Evolutionary conservation across 2,888 invertebrate species (phyloP).

Genomic region (Tribolium freemani): DNA sequence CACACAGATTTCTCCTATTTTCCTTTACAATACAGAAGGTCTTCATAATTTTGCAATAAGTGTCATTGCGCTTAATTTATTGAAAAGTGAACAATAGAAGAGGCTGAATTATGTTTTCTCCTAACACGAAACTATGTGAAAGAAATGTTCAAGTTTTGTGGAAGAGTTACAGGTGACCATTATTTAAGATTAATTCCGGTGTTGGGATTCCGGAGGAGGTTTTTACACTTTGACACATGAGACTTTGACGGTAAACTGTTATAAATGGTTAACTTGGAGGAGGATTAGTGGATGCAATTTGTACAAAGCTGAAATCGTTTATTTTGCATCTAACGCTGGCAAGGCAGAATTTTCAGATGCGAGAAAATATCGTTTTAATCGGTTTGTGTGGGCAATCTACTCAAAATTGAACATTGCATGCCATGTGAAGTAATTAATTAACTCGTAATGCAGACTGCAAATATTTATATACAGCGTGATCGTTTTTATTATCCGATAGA

Average conservation of each 20-base stretch:
- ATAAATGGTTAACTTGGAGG: background rate
- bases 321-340: background rate
- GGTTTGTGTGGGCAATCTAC: too few relatives aligned
- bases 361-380: too few relatives aligned
- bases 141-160: background rate
- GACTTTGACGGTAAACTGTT: constrained; percentile 1
- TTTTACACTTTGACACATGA: background rate
- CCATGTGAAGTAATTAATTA: background rate
- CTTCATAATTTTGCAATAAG: constrained; percentile 36
- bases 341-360: background rate
- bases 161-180: constrained; percentile 20
- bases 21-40: constrained; percentile 19
- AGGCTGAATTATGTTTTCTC: background rate
- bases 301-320: background rate
- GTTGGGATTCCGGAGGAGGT: background rate
- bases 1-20: constrained; percentile 34
- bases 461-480: background rate
- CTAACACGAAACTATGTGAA: background rate
- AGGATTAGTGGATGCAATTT: constrained; percentile 4
- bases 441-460: background rate
- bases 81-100: background rate
- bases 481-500: too few relatives aligned
- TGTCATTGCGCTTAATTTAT: constrained; percentile 27
- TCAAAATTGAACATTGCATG: background rate
- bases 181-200: constrained; percentile 13